Conservation (phyloP, 1,140 invertebrate species). For the Acromyrmex echinatior region DNA sequence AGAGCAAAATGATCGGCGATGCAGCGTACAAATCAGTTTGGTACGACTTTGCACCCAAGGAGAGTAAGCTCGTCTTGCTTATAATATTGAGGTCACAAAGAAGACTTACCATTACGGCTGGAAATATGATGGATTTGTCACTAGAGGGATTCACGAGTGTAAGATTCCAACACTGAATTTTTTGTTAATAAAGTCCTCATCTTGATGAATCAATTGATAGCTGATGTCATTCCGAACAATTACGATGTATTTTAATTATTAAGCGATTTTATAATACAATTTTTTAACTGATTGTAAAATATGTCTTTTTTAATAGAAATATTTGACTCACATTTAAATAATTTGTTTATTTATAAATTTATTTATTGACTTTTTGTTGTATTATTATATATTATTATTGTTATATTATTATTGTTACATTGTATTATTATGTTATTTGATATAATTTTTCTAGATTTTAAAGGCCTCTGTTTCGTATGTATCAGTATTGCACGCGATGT, state of each 20-base stretch:
- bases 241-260: background rate
- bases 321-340: background rate
- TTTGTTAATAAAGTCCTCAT: background rate
- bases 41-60: conserved; percentile 52
- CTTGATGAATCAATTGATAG: background rate
- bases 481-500: conserved; percentile 58
- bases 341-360: background rate
- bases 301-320: background rate
- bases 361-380: background rate
- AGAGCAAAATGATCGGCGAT: conserved; percentile 54
- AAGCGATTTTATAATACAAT: background rate
- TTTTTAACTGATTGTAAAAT: background rate
- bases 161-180: conserved; percentile 23
- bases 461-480: conserved; percentile 62
- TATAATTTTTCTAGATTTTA: conserved; percentile 56
- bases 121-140: conserved; percentile 66
- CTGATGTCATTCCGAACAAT: background rate
- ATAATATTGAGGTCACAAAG: conserved; percentile 69
- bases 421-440: too few relatives aligned
- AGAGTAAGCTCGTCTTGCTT: conserved; percentile 54
- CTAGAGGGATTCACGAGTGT: conserved; percentile 64
- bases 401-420: background rate
- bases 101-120: conserved; percentile 60
- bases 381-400: background rate
- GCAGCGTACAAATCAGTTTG: conserved; percentile 56